A percentile compares a stretch with the other conserved stretches of the same genome.
Conservation (phyloP, 2,797 vertebrate genomes). For the Chelonia mydas region DNA sequence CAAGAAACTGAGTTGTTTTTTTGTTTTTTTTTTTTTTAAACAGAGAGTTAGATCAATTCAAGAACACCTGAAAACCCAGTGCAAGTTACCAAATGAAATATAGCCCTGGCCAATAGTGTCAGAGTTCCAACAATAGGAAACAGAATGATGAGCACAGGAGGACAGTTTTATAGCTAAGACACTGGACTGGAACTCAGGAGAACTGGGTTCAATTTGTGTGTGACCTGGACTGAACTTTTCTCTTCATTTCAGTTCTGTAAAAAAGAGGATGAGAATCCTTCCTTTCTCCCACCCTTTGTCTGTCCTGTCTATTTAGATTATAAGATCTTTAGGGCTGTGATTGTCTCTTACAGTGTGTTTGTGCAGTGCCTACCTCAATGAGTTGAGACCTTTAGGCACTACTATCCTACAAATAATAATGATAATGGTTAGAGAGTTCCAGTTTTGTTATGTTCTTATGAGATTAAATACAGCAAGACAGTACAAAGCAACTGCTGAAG, state of each 20-base stretch:
- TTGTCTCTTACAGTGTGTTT: not conserved
- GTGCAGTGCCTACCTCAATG: too few relatives aligned
- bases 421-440: not conserved
- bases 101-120: not conserved
- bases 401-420: too few relatives aligned
- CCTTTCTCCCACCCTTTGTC: accelerated
- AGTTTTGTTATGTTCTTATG: not conserved
- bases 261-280: not conserved
- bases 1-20: too few relatives aligned
- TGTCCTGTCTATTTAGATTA: not conserved
- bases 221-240: not conserved
- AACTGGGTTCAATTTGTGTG: not conserved
- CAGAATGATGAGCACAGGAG: not conserved
- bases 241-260: accelerated
- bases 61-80: too few relatives aligned
- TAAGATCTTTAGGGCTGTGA: not conserved
- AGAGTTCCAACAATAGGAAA: not conserved
- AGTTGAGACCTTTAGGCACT: not conserved
- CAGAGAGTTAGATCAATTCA: too few relatives aligned
- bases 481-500: not conserved
- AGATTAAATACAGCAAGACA: accelerated
- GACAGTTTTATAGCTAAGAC: accelerated
- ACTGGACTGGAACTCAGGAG: not conserved
- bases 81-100: not conserved
- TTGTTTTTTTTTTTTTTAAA: too few relatives aligned